Conservation (phyloP, 2,888 invertebrate genomes). For the Drosophila anomelani region DNA sequence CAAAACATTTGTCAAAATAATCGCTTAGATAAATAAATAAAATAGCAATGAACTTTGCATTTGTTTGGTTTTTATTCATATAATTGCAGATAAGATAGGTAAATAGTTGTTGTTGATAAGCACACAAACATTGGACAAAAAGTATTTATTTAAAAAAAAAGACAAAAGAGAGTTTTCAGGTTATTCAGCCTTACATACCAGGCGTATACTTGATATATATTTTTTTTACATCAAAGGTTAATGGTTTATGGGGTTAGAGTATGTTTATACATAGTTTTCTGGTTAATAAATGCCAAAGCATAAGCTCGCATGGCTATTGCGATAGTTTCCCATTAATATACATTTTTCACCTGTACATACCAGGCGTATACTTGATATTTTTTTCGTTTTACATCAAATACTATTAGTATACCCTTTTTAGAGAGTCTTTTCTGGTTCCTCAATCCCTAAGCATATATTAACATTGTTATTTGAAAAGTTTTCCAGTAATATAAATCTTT, state of each 20-base stretch:
- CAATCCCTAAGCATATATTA: not conserved
- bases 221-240: not conserved
- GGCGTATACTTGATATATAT: conserved; percentile 12
- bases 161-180: not conserved
- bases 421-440: not conserved
- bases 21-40: conserved; percentile 28
- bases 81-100: conserved; percentile 12
- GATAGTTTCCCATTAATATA: not conserved
- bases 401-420: not conserved
- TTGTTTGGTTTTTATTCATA: conserved; percentile 15
- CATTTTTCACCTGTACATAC: not conserved
- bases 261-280: not conserved
- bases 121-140: not conserved
- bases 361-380: conserved; percentile 17
- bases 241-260: not conserved
- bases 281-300: not conserved
- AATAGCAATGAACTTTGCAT: conserved; percentile 16
- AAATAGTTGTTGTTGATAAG: conserved; percentile 1
- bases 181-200: not conserved
- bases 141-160: not conserved
- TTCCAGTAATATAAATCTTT: not conserved
- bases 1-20: conserved; percentile 35
- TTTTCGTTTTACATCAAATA: not conserved
- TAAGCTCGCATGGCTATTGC: not conserved
- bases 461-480: not conserved